Conservation (phyloP, 2,113 vertebrate genomes). For the Strix uralensis region DNA sequence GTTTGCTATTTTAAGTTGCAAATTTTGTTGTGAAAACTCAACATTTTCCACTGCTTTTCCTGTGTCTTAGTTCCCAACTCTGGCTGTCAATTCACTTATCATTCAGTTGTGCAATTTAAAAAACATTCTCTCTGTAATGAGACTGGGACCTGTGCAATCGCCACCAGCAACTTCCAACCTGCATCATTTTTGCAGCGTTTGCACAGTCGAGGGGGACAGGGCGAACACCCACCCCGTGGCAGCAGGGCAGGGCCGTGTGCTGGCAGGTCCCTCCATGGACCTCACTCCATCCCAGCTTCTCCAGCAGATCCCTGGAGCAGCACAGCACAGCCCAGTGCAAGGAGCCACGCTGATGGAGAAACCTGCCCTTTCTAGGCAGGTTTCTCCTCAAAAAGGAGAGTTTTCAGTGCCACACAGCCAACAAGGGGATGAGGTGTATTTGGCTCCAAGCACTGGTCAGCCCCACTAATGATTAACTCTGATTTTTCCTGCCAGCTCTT, state of each 20-base stretch:
- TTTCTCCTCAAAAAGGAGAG: background rate
- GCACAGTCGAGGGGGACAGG: accelerated
- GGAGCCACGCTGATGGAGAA: background rate
- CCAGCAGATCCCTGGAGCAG: background rate
- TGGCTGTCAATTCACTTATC: background rate
- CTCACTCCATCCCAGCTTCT: background rate
- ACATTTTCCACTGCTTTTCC: background rate
- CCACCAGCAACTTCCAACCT: background rate
- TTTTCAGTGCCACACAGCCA: background rate
- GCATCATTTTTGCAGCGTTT: background rate
- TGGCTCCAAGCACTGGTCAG: background rate
- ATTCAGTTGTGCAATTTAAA: background rate
- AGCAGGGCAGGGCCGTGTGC: background rate
- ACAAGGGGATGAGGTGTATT: accelerated
- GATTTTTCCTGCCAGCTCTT: background rate
- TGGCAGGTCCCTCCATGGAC: background rate
- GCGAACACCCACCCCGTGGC: accelerated
- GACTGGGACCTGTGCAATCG: background rate
- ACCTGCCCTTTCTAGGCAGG: background rate
- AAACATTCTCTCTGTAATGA: background rate
- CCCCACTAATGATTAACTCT: background rate
- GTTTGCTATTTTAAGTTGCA: background rate
- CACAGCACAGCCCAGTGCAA: background rate
- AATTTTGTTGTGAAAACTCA: background rate
- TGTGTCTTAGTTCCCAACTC: background rate